Percentiles rank a stretch among this genome's conserved stretches.
Evolutionary conservation across 2,888 invertebrate species (phyloP).

Genomic region (Diplolepis rosae): DNA sequence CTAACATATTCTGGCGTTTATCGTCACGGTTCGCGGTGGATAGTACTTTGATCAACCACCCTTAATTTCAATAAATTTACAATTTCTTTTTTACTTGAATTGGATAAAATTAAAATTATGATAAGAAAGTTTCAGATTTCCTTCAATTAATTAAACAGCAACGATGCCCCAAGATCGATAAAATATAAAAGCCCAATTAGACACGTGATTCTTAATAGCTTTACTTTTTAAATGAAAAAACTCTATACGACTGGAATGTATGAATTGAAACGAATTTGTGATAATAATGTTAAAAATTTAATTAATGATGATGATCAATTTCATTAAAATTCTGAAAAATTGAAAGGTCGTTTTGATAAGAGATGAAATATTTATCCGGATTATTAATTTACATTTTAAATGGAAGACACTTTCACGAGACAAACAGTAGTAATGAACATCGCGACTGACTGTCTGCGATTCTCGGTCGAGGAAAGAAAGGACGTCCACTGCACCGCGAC

Average conservation of each 20-base stretch:
- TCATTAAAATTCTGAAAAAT: too few relatives aligned
- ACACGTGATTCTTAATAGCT: background rate
- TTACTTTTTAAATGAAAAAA: too few relatives aligned
- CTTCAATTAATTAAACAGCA: background rate
- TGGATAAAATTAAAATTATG: background rate
- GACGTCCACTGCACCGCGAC: constrained; percentile 45
- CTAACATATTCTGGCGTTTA: constrained; percentile 32
- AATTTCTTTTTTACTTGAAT: background rate
- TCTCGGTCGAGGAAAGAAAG: constrained; percentile 36
- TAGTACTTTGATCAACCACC: background rate
- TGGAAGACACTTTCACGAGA: constrained; percentile 21
- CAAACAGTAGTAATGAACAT: constrained; percentile 34
- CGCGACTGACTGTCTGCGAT: constrained; percentile 35
- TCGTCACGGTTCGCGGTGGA: constrained; percentile 24
- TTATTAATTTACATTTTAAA: constrained; percentile 19
- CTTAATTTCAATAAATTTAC: background rate
- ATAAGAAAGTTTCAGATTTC: background rate
- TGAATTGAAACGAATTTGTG: too few relatives aligned
- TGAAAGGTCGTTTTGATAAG: too few relatives aligned
- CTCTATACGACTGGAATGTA: too few relatives aligned
- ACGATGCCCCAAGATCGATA: background rate
- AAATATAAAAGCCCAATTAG: too few relatives aligned
- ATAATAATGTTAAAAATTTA: too few relatives aligned
- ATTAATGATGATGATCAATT: too few relatives aligned
- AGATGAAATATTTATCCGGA: background rate